Evolutionary conservation across 2,113 vertebrate species (phyloP).

Genomic region (Terrapene triunguis): DNA sequence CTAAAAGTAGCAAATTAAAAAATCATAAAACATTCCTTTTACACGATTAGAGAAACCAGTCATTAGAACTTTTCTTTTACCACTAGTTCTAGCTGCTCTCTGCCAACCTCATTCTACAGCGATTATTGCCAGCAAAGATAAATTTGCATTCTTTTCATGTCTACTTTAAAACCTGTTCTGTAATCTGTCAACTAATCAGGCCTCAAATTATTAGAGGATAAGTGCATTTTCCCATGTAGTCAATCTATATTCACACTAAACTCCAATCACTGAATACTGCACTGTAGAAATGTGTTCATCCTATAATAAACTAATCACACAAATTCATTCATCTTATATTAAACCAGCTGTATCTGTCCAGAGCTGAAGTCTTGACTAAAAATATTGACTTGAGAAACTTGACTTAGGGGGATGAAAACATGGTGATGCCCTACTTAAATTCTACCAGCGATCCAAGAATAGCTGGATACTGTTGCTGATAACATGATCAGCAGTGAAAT

Average conservation of each 20-base stretch:
- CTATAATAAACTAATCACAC: conserved; percentile 50
- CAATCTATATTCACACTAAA: conserved; percentile 21
- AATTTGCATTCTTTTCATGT: conserved; percentile 69
- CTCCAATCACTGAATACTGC: conserved; percentile 29
- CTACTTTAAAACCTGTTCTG: conserved; percentile 74
- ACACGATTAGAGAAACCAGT: conserved; percentile 24
- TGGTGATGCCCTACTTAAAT: neutral
- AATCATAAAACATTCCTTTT: conserved; percentile 72
- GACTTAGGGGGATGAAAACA: conserved; percentile 49
- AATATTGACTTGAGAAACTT: conserved; percentile 27
- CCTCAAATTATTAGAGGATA: conserved; percentile 41
- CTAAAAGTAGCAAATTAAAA: conserved; percentile 64
- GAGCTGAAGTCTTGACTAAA: conserved; percentile 47
- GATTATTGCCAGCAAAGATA: conserved; percentile 67
- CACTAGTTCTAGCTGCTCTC: conserved; percentile 49
- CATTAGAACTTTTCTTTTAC: conserved; percentile 67
- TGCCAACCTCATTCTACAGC: conserved; percentile 20
- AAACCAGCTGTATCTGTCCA: conserved; percentile 25
- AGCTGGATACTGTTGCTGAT: conserved; percentile 56
- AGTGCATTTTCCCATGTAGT: conserved; percentile 16
- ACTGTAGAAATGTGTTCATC: conserved; percentile 27
- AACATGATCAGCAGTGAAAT: conserved; percentile 63
- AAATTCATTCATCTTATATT: conserved; percentile 18
- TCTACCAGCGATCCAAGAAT: conserved; percentile 36
- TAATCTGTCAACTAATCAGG: conserved; percentile 66